A percentile compares a stretch with the other conserved stretches of the same genome.
phyloP scores from a whole-genome alignment of 2,797 vertebrate species.

The Phoxinus dragarum region DNA sequence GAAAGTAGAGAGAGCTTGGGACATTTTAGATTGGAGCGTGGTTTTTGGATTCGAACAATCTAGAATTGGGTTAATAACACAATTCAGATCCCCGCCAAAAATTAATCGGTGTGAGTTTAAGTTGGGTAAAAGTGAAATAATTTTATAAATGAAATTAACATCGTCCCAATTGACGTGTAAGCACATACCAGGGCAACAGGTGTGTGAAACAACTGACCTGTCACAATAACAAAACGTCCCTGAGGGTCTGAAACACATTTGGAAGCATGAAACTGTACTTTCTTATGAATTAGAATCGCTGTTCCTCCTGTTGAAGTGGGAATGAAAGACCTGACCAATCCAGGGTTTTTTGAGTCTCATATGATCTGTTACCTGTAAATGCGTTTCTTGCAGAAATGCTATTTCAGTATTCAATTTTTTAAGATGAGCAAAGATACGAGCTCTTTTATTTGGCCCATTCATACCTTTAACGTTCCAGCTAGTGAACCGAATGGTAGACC shows the following conservation, averaged over 20 bases:
- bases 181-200: not conserved
- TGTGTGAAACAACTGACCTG: not conserved
- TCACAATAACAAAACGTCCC: not conserved
- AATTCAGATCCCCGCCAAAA: constrained; percentile 36
- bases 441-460: not conserved
- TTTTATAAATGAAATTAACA: not conserved
- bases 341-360: constrained; percentile 13
- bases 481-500: not conserved
- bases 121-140: constrained; percentile 14
- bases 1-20: not conserved
- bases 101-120: constrained; percentile 25
- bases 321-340: not conserved
- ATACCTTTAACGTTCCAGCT: constrained; percentile 18
- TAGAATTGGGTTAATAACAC: constrained; percentile 21
- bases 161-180: constrained; percentile 27
- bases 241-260: constrained; percentile 1
- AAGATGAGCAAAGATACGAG: not conserved
- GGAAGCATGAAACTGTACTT: not conserved
- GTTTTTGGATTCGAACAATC: not conserved
- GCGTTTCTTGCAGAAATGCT: constrained; percentile 24
- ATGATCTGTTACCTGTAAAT: not conserved
- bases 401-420: not conserved
- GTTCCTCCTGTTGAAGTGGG: constrained; percentile 1
- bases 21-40: not conserved
- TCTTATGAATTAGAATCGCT: constrained; percentile 20